These are phyloP conservation scores for Dexiosoma caninum DNA, from an alignment of 2,888 invertebrate genomes.

Conservation along the genomic window DNA sequence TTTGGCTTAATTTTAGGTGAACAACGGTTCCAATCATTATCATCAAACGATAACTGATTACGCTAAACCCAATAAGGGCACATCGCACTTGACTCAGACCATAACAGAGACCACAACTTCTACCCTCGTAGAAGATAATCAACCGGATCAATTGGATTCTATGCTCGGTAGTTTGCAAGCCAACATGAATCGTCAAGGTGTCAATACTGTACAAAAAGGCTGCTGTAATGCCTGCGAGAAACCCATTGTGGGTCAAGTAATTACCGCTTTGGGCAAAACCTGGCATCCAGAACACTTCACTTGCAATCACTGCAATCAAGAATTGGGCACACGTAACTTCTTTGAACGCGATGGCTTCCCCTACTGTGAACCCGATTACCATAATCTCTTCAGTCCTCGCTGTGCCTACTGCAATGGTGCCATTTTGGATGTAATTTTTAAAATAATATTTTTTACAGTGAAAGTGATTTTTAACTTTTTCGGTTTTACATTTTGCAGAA, in stretches of 20 bases:
- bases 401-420: conserved; percentile 99
- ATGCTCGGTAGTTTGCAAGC: conserved; percentile 85
- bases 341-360: conserved; percentile 98
- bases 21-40: conserved; percentile 81
- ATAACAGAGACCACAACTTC: conserved; percentile 74
- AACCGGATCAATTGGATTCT: conserved; percentile 80
- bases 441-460: background rate
- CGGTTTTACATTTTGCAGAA: conserved; percentile 84
- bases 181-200: conserved; percentile 99
- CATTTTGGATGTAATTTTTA: conserved; percentile 90
- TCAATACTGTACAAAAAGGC: conserved; percentile 98
- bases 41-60: conserved; percentile 84
- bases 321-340: conserved; percentile 98
- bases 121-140: conserved; percentile 72
- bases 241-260: conserved; percentile 97
- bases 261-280: conserved; percentile 96
- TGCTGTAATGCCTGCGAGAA: conserved; percentile 99
- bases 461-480: background rate
- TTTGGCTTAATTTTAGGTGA: conserved; percentile 79
- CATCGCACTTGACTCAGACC: conserved; percentile 77
- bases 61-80: conserved; percentile 83
- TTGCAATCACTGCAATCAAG: conserved; percentile 97
- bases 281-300: conserved; percentile 99
- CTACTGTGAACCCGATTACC: conserved; percentile 99
- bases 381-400: conserved; percentile 97